Evolutionary conservation across 2,113 vertebrate genomes (phyloP), one percentile per base, ranked within the genome.

Genomic region (Xiphophorus couchianus): DNA sequence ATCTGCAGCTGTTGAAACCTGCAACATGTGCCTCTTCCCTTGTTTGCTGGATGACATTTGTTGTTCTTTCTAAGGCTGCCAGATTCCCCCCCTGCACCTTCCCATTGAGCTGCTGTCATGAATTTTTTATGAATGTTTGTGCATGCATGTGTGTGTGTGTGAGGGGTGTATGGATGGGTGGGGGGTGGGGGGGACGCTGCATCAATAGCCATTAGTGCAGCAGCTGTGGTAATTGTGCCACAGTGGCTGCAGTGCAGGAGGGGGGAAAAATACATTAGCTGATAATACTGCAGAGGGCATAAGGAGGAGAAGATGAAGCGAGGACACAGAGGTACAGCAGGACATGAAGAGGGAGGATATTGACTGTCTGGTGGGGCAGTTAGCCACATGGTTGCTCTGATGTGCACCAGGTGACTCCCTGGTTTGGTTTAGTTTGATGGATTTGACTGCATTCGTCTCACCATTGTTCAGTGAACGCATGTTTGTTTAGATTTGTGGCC

Each of bases 131-230:
- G 87, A 90, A 84, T 89, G 83, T 91, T 84, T 92, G 86, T 62
- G 67, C 86, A 86, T 78, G 86, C 62, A 71, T 78, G 85, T 82
- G 86, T 71, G 65, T 62, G 85, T 64, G 77, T 82, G 85, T 82
- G 27, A 28, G 28, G 28, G 28, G 86, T 81, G 88, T 77, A 73
- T 15, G 39, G 3, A 5, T 42, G 62, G n/a, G n/a, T n/a, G n/a
- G n/a, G n/a, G 63, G 65, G 62, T 62, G 10, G 58, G 77, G 51
- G 60, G 83, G 74, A 73, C 78, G 89, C 85, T 77, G 84, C 90
- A 91, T 93, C 90, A 89, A 94, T 92, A 92, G 86, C 93, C 92
- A 93, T 94, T 94, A 94, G 94, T 90, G 86, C 88, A 84, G 89
- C 84, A 87, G 91, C 86, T 83, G 66, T 88, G 90, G 90, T 92